phyloP scores from a whole-genome alignment of 2,113 vertebrate genomes.

The Brachyhypopomus gauderio region DNA sequence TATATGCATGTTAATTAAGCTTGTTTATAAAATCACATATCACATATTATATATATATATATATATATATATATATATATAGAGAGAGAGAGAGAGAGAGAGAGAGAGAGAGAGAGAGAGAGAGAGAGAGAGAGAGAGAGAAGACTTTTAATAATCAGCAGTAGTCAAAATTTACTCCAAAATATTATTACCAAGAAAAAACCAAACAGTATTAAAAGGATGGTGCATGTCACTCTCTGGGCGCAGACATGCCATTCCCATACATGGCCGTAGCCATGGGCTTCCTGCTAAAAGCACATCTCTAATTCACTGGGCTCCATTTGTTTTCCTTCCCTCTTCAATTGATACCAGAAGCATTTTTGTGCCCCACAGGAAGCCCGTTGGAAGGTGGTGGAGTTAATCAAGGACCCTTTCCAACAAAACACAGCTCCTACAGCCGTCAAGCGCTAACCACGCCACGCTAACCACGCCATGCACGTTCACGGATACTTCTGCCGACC shows the following conservation, averaged over 20 bases:
- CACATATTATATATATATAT: too few species aligned
- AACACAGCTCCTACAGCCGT: conserved; percentile 48
- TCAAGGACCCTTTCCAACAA: conserved; percentile 54
- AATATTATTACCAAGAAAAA: too few species aligned
- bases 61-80: too few species aligned
- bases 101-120: too few species aligned
- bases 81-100: too few species aligned
- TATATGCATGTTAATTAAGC: too few species aligned
- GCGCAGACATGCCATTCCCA: too few species aligned
- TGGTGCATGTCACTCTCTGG: neutral
- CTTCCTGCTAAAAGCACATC: neutral
- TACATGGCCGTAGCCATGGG: neutral
- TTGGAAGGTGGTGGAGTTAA: conserved; percentile 42
- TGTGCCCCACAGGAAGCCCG: conserved; percentile 35
- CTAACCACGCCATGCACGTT: conserved; percentile 20
- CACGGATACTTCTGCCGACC: conserved; percentile 44
- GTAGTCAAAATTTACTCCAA: too few species aligned
- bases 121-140: too few species aligned
- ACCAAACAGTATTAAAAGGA: neutral
- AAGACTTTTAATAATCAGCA: too few species aligned
- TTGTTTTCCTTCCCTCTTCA: conserved; percentile 23
- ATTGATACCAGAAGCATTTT: conserved; percentile 47
- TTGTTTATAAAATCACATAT: too few species aligned
- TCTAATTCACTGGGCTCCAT: conserved; percentile 10
- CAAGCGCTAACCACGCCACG: conserved; percentile 42